Evolutionary conservation across 2,888 invertebrate genomes (phyloP).

Genomic region (Dynastes hyllus): DNA sequence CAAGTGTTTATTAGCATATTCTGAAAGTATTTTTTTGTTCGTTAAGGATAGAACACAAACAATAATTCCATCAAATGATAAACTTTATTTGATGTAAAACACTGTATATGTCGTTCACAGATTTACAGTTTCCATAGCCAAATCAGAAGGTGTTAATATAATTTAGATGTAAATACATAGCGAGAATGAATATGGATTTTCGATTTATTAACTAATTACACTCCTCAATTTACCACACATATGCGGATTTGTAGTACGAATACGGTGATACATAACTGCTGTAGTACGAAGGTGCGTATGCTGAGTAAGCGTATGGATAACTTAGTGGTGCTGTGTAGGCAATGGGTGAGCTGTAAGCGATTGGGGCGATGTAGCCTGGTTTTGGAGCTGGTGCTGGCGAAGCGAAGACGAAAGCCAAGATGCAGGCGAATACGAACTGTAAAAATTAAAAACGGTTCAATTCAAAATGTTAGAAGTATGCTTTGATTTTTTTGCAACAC

Average conservation of each 20-base stretch:
- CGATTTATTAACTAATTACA: neutral
- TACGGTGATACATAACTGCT: conserved; percentile 36
- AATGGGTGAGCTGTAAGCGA: conserved; percentile 65
- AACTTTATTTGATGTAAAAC: no score
- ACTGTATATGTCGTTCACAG: neutral
- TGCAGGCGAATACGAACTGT: conserved; percentile 74
- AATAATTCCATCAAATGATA: no score
- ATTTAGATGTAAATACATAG: no score
- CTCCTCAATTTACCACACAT: conserved; percentile 22
- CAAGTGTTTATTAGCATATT: no score
- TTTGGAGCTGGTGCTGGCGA: conserved; percentile 66
- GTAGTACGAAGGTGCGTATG: conserved; percentile 41
- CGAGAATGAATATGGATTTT: neutral
- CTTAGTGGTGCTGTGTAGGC: conserved; percentile 47
- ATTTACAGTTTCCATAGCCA: neutral
- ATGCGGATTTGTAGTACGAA: conserved; percentile 36
- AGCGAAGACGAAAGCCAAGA: conserved; percentile 75
- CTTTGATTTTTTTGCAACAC: no score
- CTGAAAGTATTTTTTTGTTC: no score
- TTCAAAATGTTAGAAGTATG: neutral
- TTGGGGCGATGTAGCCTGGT: conserved; percentile 62
- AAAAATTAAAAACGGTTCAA: conserved; percentile 57
- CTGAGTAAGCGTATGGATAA: conserved; percentile 38
- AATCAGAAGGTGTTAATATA: no score
- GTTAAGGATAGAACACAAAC: no score